Evolutionary conservation across 64 coral and sea anemone genomes (phyloP).

Genomic region (Astreopora myriophthalma): DNA sequence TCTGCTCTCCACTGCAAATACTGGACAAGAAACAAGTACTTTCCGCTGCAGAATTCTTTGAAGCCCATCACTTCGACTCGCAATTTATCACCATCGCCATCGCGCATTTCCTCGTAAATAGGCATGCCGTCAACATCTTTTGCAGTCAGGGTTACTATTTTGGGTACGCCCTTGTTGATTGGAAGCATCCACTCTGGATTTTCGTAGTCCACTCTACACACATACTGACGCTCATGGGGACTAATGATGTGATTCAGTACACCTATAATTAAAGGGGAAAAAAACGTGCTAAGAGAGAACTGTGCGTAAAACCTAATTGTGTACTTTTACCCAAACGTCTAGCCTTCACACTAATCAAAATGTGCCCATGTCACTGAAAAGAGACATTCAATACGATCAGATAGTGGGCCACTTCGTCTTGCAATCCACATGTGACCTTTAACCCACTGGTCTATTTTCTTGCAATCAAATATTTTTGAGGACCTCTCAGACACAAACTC

Average conservation of each 20-base stretch:
- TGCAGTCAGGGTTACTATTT: conserved; percentile 23
- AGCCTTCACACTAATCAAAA: no score
- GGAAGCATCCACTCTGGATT: conserved; percentile 59
- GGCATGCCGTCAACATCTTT: conserved; percentile 26
- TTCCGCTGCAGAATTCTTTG: conserved; percentile 31
- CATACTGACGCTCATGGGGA: conserved; percentile 48
- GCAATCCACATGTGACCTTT: no score
- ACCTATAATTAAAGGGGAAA: not conserved
- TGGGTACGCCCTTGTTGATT: conserved; percentile 44
- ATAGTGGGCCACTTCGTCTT: no score
- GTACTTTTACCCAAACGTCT: no score
- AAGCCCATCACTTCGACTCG: not conserved
- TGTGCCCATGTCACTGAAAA: no score
- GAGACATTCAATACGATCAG: no score
- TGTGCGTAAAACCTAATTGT: no score
- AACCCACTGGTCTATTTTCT: no score
- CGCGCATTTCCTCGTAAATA: not conserved
- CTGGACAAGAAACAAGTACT: conserved; percentile 71
- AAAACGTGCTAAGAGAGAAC: no score
- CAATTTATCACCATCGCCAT: not conserved
- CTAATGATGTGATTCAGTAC: conserved; percentile 20
- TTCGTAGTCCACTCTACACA: conserved; percentile 24
- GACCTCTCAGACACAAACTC: no score
- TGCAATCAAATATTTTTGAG: no score
- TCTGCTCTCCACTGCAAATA: conserved; percentile 48